Evolutionary conservation across 2,888 invertebrate genomes (phyloP), one percentile per base, ranked within the genome.

Genomic region (Zygaena filipendulae): DNA sequence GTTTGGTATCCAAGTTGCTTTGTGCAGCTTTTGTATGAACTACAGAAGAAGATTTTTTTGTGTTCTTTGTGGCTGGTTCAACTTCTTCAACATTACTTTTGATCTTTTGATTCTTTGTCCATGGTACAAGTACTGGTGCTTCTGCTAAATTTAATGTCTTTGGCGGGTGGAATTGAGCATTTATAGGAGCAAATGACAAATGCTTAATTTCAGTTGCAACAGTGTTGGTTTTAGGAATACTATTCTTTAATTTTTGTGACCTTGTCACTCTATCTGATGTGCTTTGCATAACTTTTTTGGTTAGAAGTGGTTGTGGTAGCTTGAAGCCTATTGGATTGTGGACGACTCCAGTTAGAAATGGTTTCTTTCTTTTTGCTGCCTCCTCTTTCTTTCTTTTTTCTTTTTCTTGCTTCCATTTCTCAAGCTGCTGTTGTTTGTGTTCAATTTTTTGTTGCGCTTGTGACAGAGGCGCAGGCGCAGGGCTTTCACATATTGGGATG

Each of bases 151-250:
- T 52, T 37, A 49, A 51, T 5, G 62, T 59, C 5, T 49, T 33
- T 1, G 84, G 84, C 3, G 82, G 63, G 42, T 61, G 70, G 43
- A 85, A 85, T 7, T 53, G 39, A 9, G 84, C 75, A 59, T 82
- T 71, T 29, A 49, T 51, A 0, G 85, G 84, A n/a, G n/a, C n/a
- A n/a, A n/a, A n/a, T 6, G 84, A 84, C 59, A 84, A 82, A 0
- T 80, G 80, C 18, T 52, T 7, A n/a, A 16, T 5, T 12, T 35
- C 13, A 30, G 34, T 42, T 26, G 25, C 11, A 14, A 33, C 29
- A 9, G 16, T 11, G 12, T 36, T 29, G 13, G 11, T 18, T 42
- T 40, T 34, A 8, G 25, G 30, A n/a, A 22, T 40, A 4, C n/a
- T n/a, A n/a, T 16, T 37, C 23, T 38, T 59, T 2, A 52, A 36